phyloP scores from a whole-genome alignment of 2,797 vertebrate species.

The Capromys pilorides region DNA sequence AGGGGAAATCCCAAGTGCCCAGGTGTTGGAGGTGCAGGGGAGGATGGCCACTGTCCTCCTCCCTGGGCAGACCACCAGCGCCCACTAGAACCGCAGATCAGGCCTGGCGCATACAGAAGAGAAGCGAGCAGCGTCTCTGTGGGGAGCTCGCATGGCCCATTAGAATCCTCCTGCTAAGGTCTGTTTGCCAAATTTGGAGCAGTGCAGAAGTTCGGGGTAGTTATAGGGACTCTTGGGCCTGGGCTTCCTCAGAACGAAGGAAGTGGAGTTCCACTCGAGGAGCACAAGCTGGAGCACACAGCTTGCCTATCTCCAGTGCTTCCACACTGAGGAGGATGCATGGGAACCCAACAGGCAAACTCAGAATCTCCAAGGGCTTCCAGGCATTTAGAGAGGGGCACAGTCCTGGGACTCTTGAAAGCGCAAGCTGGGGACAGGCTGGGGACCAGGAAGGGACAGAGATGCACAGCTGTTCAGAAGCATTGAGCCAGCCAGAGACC shows the following conservation, averaged over 20 bases:
- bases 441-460: background rate
- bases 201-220: background rate
- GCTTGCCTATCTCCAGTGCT: background rate
- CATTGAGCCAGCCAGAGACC: background rate
- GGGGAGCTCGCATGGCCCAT: background rate
- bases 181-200: background rate
- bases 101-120: background rate
- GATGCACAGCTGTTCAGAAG: background rate
- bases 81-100: background rate
- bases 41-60: background rate
- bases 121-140: background rate
- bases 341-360: background rate
- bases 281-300: background rate
- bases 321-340: background rate
- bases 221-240: background rate
- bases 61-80: background rate
- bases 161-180: background rate
- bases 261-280: background rate
- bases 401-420: background rate
- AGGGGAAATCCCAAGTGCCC: background rate
- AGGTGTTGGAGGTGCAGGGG: background rate
- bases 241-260: background rate
- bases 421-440: background rate
- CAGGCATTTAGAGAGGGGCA: background rate
- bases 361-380: background rate